A percentile compares a stretch with the other conserved stretches of the same genome.
These are phyloP conservation scores for Sarcophaga carnaria DNA, from an alignment of 2,888 invertebrate genomes.

Conservation along the genomic window DNA sequence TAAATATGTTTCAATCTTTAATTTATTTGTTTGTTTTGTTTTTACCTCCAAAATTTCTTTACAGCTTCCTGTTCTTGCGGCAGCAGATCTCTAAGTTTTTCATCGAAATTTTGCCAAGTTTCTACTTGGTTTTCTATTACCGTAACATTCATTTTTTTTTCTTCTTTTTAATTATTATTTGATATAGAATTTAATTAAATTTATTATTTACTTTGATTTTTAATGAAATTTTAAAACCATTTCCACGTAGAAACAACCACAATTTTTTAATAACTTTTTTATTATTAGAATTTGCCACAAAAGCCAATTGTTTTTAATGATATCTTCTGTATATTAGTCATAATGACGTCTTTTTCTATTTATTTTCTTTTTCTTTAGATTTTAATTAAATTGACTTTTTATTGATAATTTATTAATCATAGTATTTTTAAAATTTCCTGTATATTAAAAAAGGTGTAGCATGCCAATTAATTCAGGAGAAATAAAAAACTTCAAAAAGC, in stretches of 20 bases:
- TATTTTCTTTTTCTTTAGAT: conserved; percentile 49
- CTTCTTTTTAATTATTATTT: conserved; percentile 35
- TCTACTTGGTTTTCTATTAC: conserved; percentile 72
- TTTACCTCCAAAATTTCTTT: conserved; percentile 78
- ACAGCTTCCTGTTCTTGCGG: conserved; percentile 79
- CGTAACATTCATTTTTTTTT: conserved; percentile 57
- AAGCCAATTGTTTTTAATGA: neutral
- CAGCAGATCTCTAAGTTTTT: conserved; percentile 76
- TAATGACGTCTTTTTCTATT: neutral
- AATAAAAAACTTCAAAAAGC: no score
- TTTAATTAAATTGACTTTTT: conserved; percentile 25
- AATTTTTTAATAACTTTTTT: conserved; percentile 1
- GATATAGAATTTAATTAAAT: conserved; percentile 30
- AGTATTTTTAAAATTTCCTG: conserved; percentile 61
- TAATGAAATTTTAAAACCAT: conserved; percentile 24
- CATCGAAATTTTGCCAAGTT: conserved; percentile 71
- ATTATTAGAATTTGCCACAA: conserved; percentile 4
- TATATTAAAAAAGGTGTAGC: conserved; percentile 14
- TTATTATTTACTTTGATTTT: conserved; percentile 14
- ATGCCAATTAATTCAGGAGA: no score
- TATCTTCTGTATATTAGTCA: conserved; percentile 29
- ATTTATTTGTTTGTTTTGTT: conserved; percentile 34
- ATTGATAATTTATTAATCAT: conserved; percentile 42
- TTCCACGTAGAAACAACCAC: neutral
- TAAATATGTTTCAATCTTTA: neutral